These are phyloP conservation scores for Saccostrea echinata DNA, from an alignment of 1,140 invertebrate genomes.

Conservation along the genomic window DNA sequence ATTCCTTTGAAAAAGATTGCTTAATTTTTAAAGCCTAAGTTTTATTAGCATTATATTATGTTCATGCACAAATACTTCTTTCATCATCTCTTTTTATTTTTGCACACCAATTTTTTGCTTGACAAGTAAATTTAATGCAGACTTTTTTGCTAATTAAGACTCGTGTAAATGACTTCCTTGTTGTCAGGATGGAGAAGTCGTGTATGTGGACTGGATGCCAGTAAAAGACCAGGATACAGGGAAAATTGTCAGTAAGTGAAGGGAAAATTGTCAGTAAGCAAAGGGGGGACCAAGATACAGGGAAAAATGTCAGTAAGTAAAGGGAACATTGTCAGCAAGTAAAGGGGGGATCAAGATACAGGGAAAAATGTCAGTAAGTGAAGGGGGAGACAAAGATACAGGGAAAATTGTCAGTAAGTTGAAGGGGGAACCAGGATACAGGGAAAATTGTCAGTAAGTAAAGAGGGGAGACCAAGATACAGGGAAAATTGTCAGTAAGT, in stretches of 20 bases:
- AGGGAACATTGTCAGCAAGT: too few species aligned
- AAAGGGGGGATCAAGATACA: slow-evolving; percentile 80
- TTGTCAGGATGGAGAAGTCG: slow-evolving; percentile 79
- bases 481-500: slow-evolving; percentile 3
- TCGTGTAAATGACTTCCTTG: neutral
- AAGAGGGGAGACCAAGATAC: neutral
- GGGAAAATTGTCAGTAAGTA: slow-evolving; percentile 79
- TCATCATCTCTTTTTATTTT: neutral
- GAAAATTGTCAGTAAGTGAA: slow-evolving; percentile 78
- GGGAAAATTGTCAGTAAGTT: neutral
- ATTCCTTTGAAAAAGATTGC: neutral
- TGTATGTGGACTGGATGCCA: slow-evolving; percentile 81
- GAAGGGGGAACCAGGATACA: slow-evolving; percentile 78
- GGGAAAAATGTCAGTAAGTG: slow-evolving; percentile 79
- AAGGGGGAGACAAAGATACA: neutral
- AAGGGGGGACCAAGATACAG: slow-evolving; percentile 77
- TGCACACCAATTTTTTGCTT: neutral
- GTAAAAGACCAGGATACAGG: slow-evolving; percentile 80
- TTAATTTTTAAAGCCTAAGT: neutral
- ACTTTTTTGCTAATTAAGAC: neutral
- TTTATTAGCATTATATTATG: neutral
- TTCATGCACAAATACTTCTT: neutral
- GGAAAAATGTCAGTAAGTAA: slow-evolving; percentile 79
- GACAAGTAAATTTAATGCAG: neutral
- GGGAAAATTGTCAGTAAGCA: neutral